Base-by-base conservation (phyloP, 2,113 vertebrate species). In the Engraulis encrasicolus region DNA sequence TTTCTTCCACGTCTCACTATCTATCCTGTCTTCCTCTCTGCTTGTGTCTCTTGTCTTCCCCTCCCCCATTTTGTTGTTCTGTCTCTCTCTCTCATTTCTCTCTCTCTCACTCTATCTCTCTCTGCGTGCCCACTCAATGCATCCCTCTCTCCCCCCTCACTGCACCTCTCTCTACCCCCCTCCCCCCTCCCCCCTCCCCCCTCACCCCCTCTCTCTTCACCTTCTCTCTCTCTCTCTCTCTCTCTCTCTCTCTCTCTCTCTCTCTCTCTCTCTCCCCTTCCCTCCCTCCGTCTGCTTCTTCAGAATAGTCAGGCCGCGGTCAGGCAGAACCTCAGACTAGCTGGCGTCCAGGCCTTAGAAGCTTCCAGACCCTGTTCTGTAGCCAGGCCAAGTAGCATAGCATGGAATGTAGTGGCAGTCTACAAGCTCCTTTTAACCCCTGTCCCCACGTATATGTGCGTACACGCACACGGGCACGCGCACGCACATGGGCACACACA, bases 291-390 rank as follows among this genome's bases (percentile, higher is more conserved):
- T 52, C 48, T 77, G 50, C 81, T 85, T 85, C 48, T 80, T 79
- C 45, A 31, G 52, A 36, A 81, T 37, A 49, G 82, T n/a, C 49
- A 79, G 19, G 48, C 45, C 45, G 58, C 71, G 78, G 81, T 66
- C 81, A 66, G 54, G 50, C 23, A 45, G n/a, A 27, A 50, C 58
- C 77, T 80, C 81, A 83, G 81, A 86, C 85, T 80, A 45, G 7
- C 81, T 83, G 85, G 78, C 85, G 40, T 82, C 81, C 78, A 5
- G 77, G 6, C 20, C 81, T 78, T 34, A 17, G 27, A 58, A 49
- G 23, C 14, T 85, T 78, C 52, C 81, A 6, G 52, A 50, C 27
- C n/a, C 45, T 34, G n/a, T 27, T 40, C 40, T 84, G 58, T 74
- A 74, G 17, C 27, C 66, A 4, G 18, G 66, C 66, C 66, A 34